Percentiles rank a stretch among this genome's conserved stretches.
Evolutionary conservation across 35 echinoderm and acorn worm species (phyloP).

Genomic region (Lytechinus pictus): DNA sequence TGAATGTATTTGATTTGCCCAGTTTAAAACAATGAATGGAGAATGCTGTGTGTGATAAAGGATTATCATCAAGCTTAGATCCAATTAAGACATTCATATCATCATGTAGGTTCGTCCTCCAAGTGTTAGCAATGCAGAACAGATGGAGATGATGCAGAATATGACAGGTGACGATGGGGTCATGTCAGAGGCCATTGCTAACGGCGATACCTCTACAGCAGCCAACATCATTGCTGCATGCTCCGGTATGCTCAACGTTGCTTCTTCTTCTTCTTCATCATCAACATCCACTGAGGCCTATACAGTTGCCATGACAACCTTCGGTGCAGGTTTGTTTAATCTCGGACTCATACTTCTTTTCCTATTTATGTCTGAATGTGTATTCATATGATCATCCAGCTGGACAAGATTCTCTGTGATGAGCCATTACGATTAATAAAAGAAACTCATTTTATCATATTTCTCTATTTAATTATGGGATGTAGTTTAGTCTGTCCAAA

Average conservation of each 20-base stretch:
- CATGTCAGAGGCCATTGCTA: constrained; percentile 74
- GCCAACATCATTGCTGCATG: constrained; percentile 86
- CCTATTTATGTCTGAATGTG: no score
- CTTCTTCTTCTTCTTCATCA: constrained; percentile 28
- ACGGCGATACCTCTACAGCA: constrained; percentile 76
- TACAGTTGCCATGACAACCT: constrained; percentile 5
- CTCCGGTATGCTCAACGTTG: constrained; percentile 89
- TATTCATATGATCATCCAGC: no score
- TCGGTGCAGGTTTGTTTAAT: not conserved
- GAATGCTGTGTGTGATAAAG: no score
- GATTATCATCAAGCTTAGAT: not conserved
- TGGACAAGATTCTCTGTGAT: no score
- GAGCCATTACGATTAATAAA: no score
- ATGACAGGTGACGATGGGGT: constrained; percentile 76
- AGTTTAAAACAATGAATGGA: no score
- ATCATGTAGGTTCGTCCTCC: constrained; percentile 72
- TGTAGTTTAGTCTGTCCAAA: no score
- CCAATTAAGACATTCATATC: not conserved
- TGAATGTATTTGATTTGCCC: no score
- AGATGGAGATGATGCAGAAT: constrained; percentile 87
- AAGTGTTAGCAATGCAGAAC: constrained; percentile 62
- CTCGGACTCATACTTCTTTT: not conserved
- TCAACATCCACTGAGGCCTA: constrained; percentile 20
- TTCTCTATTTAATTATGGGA: no score
- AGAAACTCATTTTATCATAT: no score